Conservation (phyloP, 2,797 vertebrate genomes). For the Graptemys geographica region DNA sequence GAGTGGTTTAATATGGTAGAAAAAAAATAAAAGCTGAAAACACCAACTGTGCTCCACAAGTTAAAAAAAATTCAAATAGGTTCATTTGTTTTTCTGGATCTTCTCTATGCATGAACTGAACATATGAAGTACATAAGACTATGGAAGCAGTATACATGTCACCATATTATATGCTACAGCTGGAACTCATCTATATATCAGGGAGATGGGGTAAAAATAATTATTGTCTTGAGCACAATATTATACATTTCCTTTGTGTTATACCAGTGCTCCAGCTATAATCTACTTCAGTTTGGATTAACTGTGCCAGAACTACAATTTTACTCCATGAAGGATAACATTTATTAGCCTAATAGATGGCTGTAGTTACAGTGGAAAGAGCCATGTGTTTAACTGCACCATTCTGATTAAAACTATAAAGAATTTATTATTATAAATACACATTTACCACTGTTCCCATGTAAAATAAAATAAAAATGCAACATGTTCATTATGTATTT, state of each 20-base stretch:
- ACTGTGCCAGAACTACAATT: conserved; percentile 53
- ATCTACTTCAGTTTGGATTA: conserved; percentile 59
- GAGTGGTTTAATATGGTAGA: conserved; percentile 18
- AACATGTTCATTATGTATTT: not conserved
- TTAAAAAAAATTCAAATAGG: conserved; percentile 25
- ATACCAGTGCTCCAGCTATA: conserved; percentile 51
- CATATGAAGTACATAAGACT: not conserved
- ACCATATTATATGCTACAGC: conserved; percentile 31
- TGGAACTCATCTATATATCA: conserved; percentile 51
- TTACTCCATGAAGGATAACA: conserved; percentile 36
- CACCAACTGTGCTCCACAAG: conserved; percentile 44
- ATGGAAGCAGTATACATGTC: conserved; percentile 52
- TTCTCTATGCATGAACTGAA: conserved; percentile 28
- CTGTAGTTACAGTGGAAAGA: conserved; percentile 53
- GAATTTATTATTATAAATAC: not conserved
- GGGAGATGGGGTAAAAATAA: conserved; percentile 35
- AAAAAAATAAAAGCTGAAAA: conserved; percentile 51
- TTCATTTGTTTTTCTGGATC: conserved; percentile 9
- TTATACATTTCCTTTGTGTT: not conserved
- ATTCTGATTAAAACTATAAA: conserved; percentile 54
- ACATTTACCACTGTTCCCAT: conserved; percentile 50
- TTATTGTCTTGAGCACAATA: conserved; percentile 52
- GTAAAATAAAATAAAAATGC: conserved; percentile 38
- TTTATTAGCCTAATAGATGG: conserved; percentile 64
- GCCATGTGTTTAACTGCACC: conserved; percentile 43